Evolutionary conservation across 2,113 vertebrate species (phyloP).

Genomic region (Nymphicus hollandicus): DNA sequence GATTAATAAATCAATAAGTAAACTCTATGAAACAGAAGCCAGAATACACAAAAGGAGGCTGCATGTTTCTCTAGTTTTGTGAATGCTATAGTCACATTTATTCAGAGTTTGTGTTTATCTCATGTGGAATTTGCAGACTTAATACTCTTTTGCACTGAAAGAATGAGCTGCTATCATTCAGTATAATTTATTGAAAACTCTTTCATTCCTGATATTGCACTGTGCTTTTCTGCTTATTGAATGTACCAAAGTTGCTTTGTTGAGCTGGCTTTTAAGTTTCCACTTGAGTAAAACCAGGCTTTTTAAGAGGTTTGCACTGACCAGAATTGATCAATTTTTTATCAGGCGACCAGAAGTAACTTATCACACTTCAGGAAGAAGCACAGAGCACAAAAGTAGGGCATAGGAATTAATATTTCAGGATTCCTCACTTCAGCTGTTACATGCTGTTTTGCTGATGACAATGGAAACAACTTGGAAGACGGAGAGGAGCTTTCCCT

Average conservation of each 20-base stretch:
- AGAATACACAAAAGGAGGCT: background rate
- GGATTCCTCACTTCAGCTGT: constrained; percentile 39
- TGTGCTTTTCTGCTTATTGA: constrained; percentile 20
- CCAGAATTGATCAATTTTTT: constrained; percentile 73
- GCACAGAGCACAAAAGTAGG: constrained; percentile 51
- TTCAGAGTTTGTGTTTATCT: background rate
- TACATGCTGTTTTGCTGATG: background rate
- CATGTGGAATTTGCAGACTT: background rate
- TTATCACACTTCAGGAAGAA: background rate
- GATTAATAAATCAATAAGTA: background rate
- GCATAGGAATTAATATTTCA: constrained; percentile 70
- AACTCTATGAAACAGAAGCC: background rate
- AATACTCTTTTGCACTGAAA: background rate
- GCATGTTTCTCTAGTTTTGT: background rate
- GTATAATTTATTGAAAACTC: constrained; percentile 41
- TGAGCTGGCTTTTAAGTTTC: constrained; percentile 33
- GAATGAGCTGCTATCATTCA: background rate
- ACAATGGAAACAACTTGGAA: background rate
- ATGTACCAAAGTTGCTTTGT: background rate
- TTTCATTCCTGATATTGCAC: background rate
- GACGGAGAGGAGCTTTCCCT: background rate
- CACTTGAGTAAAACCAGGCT: constrained; percentile 37
- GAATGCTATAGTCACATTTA: background rate
- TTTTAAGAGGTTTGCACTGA: constrained; percentile 50
- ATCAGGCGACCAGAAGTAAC: constrained; percentile 67